Evolutionary conservation across 2,113 vertebrate genomes (phyloP).

Genomic region (Eptesicus fuscus): DNA sequence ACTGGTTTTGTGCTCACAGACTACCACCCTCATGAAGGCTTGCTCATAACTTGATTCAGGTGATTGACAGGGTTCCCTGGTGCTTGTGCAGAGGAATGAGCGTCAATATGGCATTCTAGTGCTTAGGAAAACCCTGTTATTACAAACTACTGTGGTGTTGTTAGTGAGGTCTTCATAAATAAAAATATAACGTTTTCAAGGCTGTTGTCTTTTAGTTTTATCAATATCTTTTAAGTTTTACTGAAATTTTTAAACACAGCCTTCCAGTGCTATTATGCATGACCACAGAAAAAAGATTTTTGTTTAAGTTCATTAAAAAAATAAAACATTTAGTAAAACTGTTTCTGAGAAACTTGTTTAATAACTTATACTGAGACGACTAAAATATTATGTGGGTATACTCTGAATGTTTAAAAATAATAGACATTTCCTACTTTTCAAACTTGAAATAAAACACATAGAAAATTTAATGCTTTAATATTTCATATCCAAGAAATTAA

Average conservation of each 20-base stretch:
- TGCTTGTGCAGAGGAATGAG: background rate
- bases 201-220: background rate
- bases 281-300: background rate
- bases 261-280: background rate
- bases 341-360: background rate
- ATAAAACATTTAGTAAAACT: background rate
- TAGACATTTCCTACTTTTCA: background rate
- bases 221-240: background rate
- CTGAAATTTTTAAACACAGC: background rate
- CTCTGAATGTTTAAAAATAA: background rate
- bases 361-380: background rate
- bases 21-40: background rate
- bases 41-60: background rate
- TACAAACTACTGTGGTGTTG: background rate
- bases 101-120: background rate
- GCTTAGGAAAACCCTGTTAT: background rate
- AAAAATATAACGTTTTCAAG: background rate
- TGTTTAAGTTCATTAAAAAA: background rate
- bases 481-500: slow-evolving; percentile 10
- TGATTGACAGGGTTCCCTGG: background rate
- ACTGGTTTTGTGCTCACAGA: background rate
- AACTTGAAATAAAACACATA: background rate
- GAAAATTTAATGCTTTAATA: background rate
- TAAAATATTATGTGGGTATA: background rate
- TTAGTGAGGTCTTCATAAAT: background rate